Base-by-base conservation (phyloP, 2,888 invertebrate species). In the Masnerella sp. region DNA sequence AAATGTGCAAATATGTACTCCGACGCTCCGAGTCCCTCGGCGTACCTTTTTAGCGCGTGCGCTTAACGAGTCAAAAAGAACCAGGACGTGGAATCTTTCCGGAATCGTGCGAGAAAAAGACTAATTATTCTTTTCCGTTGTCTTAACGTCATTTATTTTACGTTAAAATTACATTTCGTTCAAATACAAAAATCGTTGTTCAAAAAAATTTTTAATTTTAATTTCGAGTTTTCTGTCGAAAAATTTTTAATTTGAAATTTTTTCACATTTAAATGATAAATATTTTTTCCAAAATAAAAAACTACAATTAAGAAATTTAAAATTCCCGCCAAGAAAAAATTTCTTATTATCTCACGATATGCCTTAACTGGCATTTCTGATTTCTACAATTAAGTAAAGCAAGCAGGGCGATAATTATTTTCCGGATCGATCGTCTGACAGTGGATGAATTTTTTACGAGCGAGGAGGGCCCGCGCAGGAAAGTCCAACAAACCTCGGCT, bases 401-500 rank as follows among this genome's bases (percentile, higher is more conserved):
- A 78, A 81, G 78, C 79, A 80, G 77, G 71, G 81, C 80, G 78
- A 81, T 78, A 85, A 86, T 85, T 85, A 85, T 83, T 84, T 75
- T 77, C 76, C 67, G 82, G 85, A 86, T 86, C 85, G 85, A 85
- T 85, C 83, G 25, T 25, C 80, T 82, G 79, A 72, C 74, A 74
- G 78, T 79, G 83, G 84, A 86, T 86, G 84, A 84, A 85, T 84
- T 85, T 86, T 86, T 86, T 85, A 87, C 83, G 84, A 86, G 76
- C 43, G 34, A 51, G 54, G 77, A 77, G 79, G 75, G 72, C n/a
- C 74, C 76, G 74, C 77, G 78, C 79, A 4, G 76, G 79, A 72
- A 81, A 81, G 73, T 74, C 68, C 73, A 51, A 40, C 15, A 38
- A 56, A 42, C 56, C 22, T 36, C 43, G 65, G 34, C 9, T 61